Conservation (phyloP, 2,888 invertebrate genomes). For the Neocrepidodera transversa region DNA sequence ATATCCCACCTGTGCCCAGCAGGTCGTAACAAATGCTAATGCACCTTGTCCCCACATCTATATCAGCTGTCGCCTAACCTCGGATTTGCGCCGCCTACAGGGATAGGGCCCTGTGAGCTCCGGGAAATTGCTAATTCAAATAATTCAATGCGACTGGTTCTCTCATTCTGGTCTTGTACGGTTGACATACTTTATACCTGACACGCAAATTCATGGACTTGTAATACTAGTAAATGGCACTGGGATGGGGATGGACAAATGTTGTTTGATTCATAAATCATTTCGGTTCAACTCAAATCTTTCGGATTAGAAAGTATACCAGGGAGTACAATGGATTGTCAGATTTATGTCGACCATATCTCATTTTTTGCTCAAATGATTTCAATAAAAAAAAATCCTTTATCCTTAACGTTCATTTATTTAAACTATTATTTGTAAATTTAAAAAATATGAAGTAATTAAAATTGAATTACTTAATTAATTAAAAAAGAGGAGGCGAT, state of each 20-base stretch:
- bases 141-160: constrained; percentile 21
- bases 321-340: too few relatives aligned
- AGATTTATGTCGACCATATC: too few relatives aligned
- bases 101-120: constrained; percentile 20
- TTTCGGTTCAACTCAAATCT: too few relatives aligned
- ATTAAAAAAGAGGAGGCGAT: too few relatives aligned
- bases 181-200: constrained; percentile 30
- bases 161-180: constrained; percentile 29
- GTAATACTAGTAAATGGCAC: constrained; percentile 20
- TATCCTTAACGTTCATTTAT: too few relatives aligned
- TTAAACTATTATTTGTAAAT: too few relatives aligned
- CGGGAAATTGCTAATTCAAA: constrained; percentile 23
- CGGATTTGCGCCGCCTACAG: constrained; percentile 30
- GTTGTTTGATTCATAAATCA: too few relatives aligned
- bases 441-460: too few relatives aligned
- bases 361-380: too few relatives aligned
- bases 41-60: constrained; percentile 38
- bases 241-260: constrained; percentile 1
- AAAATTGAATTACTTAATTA: too few relatives aligned
- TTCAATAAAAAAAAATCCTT: too few relatives aligned
- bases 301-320: too few relatives aligned
- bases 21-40: constrained; percentile 54
- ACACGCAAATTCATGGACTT: constrained; percentile 21
- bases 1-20: constrained; percentile 56
- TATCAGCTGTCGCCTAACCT: constrained; percentile 40